Evolutionary conservation across 2,888 invertebrate genomes (phyloP), one percentile per base, ranked within the genome.

Genomic region (Morpho achilles): DNA sequence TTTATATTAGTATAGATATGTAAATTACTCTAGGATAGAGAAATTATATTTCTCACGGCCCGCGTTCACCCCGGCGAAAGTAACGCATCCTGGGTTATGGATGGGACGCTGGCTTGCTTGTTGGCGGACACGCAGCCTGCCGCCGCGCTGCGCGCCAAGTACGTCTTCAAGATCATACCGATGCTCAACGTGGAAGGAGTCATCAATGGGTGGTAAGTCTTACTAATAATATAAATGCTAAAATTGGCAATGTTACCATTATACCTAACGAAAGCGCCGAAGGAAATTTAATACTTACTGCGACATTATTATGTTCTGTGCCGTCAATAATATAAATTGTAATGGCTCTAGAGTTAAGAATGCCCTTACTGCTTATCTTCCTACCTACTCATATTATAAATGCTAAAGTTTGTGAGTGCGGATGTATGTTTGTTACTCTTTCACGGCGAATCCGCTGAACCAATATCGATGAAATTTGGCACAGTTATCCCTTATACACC

Each of bases 101-200:
- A 96, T 78, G 97, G 96, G 7, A 94, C 94, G 0, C 83, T 96
- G 56, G 91, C 93, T 56, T 93, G 91, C 68, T 84, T 96, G 58
- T 81, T 96, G 50, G 92, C 92, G 23, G 88, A 91, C 72, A 84
- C 92, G 7, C 72, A 86, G 1, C 82, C 88, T 9, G 94, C 95
- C 2, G 84, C 87, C 8, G 91, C 92, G 10, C 87, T 96, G 1
- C 89, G 96, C 8, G 92, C 94, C 68, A 92, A 92, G 70, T 96
- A 93, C 80, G 92, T 97, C 67, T 96, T 97, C 92, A 97, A 97
- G 85, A 93, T 97, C 62, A 93, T 97, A 41, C 97, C 97, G 7
- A 97, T 97, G 96, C 92, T 97, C 67, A 97, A 97, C 82, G 94
- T 95, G 16, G 97, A 97, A 76, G 97, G 97, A 2, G 97, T 97